Evolutionary conservation across 2,113 vertebrate genomes (phyloP).

Genomic region (Rattus norvegicus): GRCr8 NC_086036.1:10980001-10980500

Average conservation of each 20-base stretch:
- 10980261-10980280: no score
- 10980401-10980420: background rate
- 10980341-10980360: background rate
- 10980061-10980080: background rate
- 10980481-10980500: background rate
- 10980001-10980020: background rate
- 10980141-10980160: background rate
- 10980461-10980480: no score
- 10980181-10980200: background rate
- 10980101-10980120: no score
- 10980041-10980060: background rate
- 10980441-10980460: background rate
- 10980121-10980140: background rate
- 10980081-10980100: background rate
- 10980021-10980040: background rate
- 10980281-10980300: background rate
- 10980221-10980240: background rate
- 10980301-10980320: background rate
- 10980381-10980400: background rate
- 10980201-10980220: background rate
- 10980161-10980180: accelerated
- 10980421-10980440: background rate
- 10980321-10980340: background rate
- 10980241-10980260: background rate
- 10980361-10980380: background rate